Evolutionary conservation across 2,888 invertebrate species (phyloP), one percentile per base, ranked within the genome.

Genomic region (Diarsia dahlii): DNA sequence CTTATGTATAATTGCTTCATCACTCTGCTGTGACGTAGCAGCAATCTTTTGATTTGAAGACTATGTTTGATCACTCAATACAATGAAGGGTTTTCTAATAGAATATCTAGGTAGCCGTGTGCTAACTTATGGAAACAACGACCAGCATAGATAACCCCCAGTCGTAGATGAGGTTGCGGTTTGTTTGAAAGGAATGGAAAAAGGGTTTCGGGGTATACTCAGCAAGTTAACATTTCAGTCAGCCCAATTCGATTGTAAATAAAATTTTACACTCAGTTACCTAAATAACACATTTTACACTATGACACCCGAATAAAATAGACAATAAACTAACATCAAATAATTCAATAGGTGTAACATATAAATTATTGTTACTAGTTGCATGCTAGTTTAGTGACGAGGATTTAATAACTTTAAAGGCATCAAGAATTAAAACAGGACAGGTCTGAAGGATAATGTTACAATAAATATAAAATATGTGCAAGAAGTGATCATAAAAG

Each of bases 401-500:
- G 20, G 3, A 45, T 50, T 58, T 10, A 18, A 65, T 62, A 23
- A 56, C 0, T 58, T 69, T 78, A 56, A 28, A 50, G 13, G 80
- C 56, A 71, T 71, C 28, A 18, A 74, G 62, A 72, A 45, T 69
- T 28, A 71, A 67, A 71, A 34, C 39, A 64, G n/a, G 20, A 58
- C 28, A 70, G 2, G 28, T 64, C 39, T 34, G 20, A 64, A 58
- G 39, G 15, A 34, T 60, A 66, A 34, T 63, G 46, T 54, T 69
- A 39, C 4, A 46, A 50, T 80, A 71, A 48, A 60, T 62, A 58
- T 67, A 34, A 73, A 72, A 66, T 58, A 72, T 45, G 83, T 83
- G 83, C 83, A 74, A 71, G 63, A 48, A 60, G 82, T 83, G 85
- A 74, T 60, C 50, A 69, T 65, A 68, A 63, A 84, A 64, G 39